These are phyloP conservation scores for Hydractinia symbiolongicarpus DNA, from an alignment of 30 jellyfish, hydroid and myxozoan species.

Conservation along the genomic window DNA sequence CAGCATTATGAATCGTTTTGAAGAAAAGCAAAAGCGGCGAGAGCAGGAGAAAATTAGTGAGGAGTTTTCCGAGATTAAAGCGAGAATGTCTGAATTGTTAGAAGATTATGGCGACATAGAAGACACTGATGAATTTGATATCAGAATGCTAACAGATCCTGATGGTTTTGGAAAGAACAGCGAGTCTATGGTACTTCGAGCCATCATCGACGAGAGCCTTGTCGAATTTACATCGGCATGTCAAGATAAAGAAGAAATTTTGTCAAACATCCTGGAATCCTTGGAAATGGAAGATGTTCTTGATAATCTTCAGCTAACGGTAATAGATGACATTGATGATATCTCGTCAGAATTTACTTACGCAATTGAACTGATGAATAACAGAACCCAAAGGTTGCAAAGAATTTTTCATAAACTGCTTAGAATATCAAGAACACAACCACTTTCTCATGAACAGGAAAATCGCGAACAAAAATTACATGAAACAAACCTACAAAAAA, in stretches of 20 bases:
- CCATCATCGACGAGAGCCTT: slow-evolving; percentile 9
- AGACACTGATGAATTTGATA: neutral
- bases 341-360: slow-evolving; percentile 29
- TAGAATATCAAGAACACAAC: neutral
- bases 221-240: slow-evolving; percentile 5
- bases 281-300: neutral
- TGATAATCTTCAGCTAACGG: slow-evolving; percentile 1
- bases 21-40: slow-evolving; percentile 36
- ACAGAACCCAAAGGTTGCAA: slow-evolving; percentile 1
- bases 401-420: slow-evolving; percentile 7
- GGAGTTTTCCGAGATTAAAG: slow-evolving; percentile 39
- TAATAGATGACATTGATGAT: slow-evolving; percentile 16
- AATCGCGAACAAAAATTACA: neutral
- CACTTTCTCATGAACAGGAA: neutral
- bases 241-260: slow-evolving; percentile 18
- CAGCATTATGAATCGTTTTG: slow-evolving; percentile 15
- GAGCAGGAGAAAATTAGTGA: slow-evolving; percentile 38
- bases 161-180: slow-evolving; percentile 7
- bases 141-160: slow-evolving; percentile 15
- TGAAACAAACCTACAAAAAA: slow-evolving; percentile 32
- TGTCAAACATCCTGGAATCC: neutral
- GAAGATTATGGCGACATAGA: slow-evolving; percentile 1
- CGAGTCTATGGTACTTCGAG: neutral
- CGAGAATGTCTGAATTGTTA: slow-evolving; percentile 22
- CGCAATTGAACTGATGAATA: slow-evolving; percentile 7